phyloP scores from a whole-genome alignment of 2,888 invertebrate genomes.

The Cantharis lateralis region DNA sequence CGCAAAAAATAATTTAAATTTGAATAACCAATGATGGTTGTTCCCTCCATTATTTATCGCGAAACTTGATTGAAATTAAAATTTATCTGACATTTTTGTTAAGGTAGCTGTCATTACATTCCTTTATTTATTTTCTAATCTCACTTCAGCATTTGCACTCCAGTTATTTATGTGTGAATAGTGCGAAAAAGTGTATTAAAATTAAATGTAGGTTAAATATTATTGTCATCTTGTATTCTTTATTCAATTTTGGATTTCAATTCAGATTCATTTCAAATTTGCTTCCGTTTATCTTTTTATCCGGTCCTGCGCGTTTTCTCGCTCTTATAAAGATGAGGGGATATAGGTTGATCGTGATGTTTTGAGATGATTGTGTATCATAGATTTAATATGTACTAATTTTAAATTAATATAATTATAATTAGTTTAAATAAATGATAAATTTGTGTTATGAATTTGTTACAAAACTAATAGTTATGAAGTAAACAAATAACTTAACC shows the following conservation, averaged over 20 bases:
- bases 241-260: background rate
- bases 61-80: background rate
- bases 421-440: background rate
- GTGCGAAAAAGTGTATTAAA: background rate
- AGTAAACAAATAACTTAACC: slow-evolving; percentile 3
- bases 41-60: background rate
- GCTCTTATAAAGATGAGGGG: background rate
- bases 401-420: background rate
- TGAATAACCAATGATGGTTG: background rate
- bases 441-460: background rate
- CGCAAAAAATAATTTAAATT: background rate
- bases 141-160: background rate
- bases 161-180: background rate
- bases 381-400: background rate
- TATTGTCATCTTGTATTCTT: background rate
- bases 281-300: background rate
- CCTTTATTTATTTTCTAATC: background rate
- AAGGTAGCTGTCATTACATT: background rate
- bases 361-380: background rate
- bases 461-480: background rate
- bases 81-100: background rate
- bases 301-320: background rate
- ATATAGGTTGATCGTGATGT: background rate
- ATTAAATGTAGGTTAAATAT: background rate
- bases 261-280: background rate